phyloP scores from a whole-genome alignment of 2,888 invertebrate species.

The Apocheima hispidaria region DNA sequence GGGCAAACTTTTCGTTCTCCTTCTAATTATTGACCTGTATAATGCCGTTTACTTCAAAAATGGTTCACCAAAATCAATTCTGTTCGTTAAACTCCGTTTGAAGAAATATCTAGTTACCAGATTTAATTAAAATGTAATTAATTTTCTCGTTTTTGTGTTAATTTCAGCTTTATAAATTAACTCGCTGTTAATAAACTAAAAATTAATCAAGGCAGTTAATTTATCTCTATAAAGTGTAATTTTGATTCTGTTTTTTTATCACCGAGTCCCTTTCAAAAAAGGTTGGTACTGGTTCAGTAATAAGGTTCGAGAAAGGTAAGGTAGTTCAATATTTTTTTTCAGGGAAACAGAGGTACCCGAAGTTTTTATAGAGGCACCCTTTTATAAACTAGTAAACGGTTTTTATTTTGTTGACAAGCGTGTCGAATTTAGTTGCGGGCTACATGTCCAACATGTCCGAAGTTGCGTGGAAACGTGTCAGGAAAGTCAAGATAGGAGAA shows the following conservation, averaged over 20 bases:
- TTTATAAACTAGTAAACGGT: conserved; percentile 44
- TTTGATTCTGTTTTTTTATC: conserved; percentile 3
- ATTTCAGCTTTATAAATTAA: conserved; percentile 24
- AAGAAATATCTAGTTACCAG: conserved; percentile 31
- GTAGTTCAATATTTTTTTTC: no score
- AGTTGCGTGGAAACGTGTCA: conserved; percentile 65
- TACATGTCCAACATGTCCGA: conserved; percentile 66
- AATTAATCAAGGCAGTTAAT: conserved; percentile 14
- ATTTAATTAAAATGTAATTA: conserved; percentile 32
- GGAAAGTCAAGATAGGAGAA: conserved; percentile 60
- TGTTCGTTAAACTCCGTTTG: conserved; percentile 18
- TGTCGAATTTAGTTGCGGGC: conserved; percentile 61
- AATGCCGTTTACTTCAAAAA: not conserved
- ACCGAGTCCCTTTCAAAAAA: not conserved
- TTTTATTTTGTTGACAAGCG: conserved; percentile 60
- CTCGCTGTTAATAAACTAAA: conserved; percentile 21
- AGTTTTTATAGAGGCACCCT: conserved; percentile 32
- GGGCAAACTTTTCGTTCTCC: not conserved
- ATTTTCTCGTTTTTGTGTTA: conserved; percentile 25
- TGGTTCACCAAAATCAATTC: conserved; percentile 27
- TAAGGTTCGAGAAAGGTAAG: no score
- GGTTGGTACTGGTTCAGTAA: not conserved
- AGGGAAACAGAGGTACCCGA: conserved; percentile 10
- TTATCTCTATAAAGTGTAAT: conserved; percentile 13
- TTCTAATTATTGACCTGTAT: conserved; percentile 6